A percentile compares a stretch with the other conserved stretches of the same genome.
Evolutionary conservation across 1,140 invertebrate species (phyloP).

Genomic region (Drosophila ambigua): DNA sequence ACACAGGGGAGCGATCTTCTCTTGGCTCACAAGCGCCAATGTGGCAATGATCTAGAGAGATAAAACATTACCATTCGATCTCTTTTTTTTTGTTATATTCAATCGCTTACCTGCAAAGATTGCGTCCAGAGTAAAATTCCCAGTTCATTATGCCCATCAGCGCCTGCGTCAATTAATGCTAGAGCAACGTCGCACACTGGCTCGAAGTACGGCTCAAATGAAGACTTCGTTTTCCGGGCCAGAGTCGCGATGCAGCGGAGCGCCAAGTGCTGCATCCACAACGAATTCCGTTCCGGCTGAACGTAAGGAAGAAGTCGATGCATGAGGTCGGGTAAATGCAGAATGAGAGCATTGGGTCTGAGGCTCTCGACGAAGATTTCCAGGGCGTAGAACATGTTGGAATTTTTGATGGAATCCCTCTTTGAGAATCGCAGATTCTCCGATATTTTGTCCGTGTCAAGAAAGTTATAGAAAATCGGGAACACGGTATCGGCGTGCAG

Average conservation of each 20-base stretch:
- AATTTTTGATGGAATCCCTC: not conserved
- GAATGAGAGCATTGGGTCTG: not conserved
- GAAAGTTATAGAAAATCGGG: conserved; percentile 16
- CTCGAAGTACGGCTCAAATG: conserved; percentile 11
- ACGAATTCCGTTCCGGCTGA: conserved; percentile 14
- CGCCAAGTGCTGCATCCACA: conserved; percentile 12
- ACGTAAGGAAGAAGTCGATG: not conserved
- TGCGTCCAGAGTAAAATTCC: conserved; percentile 6
- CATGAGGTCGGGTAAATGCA: conserved; percentile 1
- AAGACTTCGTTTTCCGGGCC: not conserved
- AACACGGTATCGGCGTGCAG: conserved; percentile 6
- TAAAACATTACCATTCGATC: not conserved
- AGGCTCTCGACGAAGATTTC: conserved; percentile 37
- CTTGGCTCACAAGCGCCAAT: conserved; percentile 1
- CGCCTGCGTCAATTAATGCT: not conserved
- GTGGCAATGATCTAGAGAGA: conserved; percentile 13
- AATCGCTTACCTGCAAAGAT: conserved; percentile 19
- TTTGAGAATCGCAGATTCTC: not conserved
- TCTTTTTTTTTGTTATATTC: too few relatives aligned
- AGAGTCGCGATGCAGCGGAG: conserved; percentile 13
- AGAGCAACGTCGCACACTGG: not conserved
- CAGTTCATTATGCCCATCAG: conserved; percentile 3
- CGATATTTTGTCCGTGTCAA: conserved; percentile 1
- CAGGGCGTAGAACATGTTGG: conserved; percentile 29
- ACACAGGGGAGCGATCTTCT: conserved; percentile 7